Conservation (phyloP, 2,888 invertebrate species). For the Protophormia terraenovae region DNA sequence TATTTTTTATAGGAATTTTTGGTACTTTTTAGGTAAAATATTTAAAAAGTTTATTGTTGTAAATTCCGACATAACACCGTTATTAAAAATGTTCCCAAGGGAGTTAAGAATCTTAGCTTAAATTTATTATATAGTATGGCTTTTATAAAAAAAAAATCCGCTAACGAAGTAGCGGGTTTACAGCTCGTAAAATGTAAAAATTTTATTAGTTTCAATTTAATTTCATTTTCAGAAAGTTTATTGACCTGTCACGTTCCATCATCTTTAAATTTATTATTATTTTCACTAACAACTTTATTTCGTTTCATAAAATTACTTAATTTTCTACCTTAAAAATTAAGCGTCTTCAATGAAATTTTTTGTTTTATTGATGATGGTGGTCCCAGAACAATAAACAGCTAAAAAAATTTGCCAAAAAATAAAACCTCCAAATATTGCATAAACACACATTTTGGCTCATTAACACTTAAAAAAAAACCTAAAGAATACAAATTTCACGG, state of each 20-base stretch:
- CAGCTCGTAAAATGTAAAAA: too few relatives aligned
- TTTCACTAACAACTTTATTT: constrained; percentile 24
- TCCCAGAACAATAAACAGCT: not conserved
- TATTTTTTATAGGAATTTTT: too few relatives aligned
- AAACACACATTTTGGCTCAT: constrained; percentile 55
- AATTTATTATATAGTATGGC: too few relatives aligned
- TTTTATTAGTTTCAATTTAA: not conserved
- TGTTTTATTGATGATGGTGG: constrained; percentile 38
- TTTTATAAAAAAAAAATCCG: too few relatives aligned
- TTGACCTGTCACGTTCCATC: constrained; percentile 43
- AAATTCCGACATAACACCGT: too few relatives aligned
- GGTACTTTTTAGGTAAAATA: too few relatives aligned
- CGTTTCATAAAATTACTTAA: constrained; percentile 59
- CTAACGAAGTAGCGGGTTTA: too few relatives aligned
- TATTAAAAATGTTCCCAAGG: too few relatives aligned
- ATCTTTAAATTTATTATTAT: not conserved
- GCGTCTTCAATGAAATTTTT: not conserved
- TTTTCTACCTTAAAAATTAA: constrained; percentile 31
- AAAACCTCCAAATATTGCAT: not conserved
- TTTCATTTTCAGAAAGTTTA: not conserved
- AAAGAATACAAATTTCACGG: not conserved
- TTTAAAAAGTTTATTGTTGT: too few relatives aligned
- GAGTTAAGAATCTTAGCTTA: too few relatives aligned
- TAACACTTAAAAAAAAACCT: constrained; percentile 56
- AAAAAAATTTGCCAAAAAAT: constrained; percentile 1